phyloP scores from a whole-genome alignment of 2,797 vertebrate species.

The Halcyon smyrnensis region DNA sequence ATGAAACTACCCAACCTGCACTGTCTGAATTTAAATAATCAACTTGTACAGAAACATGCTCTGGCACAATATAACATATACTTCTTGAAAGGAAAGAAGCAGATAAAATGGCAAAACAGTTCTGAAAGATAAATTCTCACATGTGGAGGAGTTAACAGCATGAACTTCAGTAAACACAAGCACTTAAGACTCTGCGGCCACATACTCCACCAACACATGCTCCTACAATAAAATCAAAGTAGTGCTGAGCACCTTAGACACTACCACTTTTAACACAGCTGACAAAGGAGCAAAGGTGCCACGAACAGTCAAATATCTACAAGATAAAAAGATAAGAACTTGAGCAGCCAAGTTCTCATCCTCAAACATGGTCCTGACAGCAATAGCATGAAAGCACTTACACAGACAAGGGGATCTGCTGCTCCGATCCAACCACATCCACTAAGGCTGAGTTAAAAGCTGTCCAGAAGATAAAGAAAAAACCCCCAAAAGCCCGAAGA shows the following conservation, averaged over 20 bases:
- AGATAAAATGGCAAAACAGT: background rate
- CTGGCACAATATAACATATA: background rate
- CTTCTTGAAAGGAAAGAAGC: background rate
- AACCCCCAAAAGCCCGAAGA: slow-evolving; percentile 74
- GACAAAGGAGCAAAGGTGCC: slow-evolving; percentile 8
- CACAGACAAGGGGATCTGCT: slow-evolving; percentile 96
- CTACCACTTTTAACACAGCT: background rate
- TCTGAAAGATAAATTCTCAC: background rate
- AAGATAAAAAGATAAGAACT: slow-evolving; percentile 37
- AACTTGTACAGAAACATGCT: background rate
- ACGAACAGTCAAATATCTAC: slow-evolving; percentile 56
- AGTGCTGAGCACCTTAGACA: background rate
- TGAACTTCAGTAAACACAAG: slow-evolving; percentile 1
- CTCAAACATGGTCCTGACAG: background rate
- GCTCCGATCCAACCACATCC: slow-evolving; percentile 86
- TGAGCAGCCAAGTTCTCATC: slow-evolving; percentile 38
- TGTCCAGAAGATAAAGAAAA: slow-evolving; percentile 84
- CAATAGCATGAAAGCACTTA: slow-evolving; percentile 83
- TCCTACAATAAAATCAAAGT: slow-evolving; percentile 8
- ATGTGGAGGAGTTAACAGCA: background rate
- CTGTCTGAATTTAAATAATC: background rate
- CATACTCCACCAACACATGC: background rate
- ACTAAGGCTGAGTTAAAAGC: slow-evolving; percentile 81
- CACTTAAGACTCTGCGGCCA: background rate
- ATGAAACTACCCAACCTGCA: background rate